phyloP scores from a whole-genome alignment of 2,888 invertebrate genomes.

The Cyrtodaria siliqua region DNA sequence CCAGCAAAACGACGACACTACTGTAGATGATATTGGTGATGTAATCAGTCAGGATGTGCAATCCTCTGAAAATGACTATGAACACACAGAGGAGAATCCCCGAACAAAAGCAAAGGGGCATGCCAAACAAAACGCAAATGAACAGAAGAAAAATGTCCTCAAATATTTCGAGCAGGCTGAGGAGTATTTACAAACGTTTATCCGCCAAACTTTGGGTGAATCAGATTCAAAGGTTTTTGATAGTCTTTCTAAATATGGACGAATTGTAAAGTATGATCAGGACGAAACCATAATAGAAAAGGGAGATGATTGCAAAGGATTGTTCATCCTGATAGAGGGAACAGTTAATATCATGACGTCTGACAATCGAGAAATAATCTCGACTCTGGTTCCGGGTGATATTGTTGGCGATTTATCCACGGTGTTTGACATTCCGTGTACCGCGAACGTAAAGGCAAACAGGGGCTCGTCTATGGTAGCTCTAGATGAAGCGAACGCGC shows the following conservation, averaged over 20 bases:
- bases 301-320: conserved; percentile 11
- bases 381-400: conserved; percentile 24
- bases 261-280: not conserved
- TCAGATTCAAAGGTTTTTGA: conserved; percentile 27
- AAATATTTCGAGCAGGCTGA: conserved; percentile 1
- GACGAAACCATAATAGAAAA: conserved; percentile 20
- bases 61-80: too few species aligned
- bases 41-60: too few species aligned
- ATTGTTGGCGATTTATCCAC: conserved; percentile 59
- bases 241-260: conserved; percentile 11
- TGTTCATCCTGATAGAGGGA: conserved; percentile 45
- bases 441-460: conserved; percentile 37
- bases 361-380: conserved; percentile 15
- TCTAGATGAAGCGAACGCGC: conserved; percentile 6
- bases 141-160: too few species aligned
- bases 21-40: too few species aligned
- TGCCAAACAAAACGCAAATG: too few species aligned
- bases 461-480: conserved; percentile 15
- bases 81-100: too few species aligned
- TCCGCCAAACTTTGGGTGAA: conserved; percentile 19
- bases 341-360: conserved; percentile 36
- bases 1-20: too few species aligned
- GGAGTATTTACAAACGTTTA: conserved; percentile 23
- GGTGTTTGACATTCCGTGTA: conserved; percentile 38
- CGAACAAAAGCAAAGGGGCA: too few species aligned